Base-by-base conservation (phyloP, 2,113 vertebrate genomes). In the Corydoras sp. region DNA sequence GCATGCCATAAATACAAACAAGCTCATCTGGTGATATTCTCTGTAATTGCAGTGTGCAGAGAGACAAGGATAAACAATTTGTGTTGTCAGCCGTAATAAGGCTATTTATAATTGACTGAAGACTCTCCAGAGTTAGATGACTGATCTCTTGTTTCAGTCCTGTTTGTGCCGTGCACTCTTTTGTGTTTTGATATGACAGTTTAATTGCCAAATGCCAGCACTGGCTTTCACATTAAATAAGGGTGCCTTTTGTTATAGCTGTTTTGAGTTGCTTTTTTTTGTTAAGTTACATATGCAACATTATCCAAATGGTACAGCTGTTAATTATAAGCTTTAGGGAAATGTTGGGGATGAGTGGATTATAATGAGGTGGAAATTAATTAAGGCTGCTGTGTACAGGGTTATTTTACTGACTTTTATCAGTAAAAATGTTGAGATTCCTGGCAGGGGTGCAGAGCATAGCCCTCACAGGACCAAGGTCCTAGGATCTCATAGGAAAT, bases 1-100 rank as follows among this genome's bases (percentile, higher is more conserved):
- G 72, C 78, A 80, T 73, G 69, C 71, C 69, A 62, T 71, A 74
- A 78, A 80, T 77, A 80, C 72, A 80, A 76, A 79, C 77, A 75
- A 76, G 65, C 69, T 77, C 69, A 74, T 74, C 64, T 74, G 75
- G 70, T 77, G 65, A 77, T 76, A 80, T 71, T 72, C 72, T 35
- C 65, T 75, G 68, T 80, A 77, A 80, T 77, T 80, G 78, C 65
- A 74, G 72, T 74, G 75, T 77, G 75, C 69, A 74, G 69, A 74
- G 65, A 77, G 73, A 77, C 71, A 77, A 68, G 58, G 56, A 65
- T 75, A 74, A 72, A 71, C 78, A 72, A 80, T 80, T 75, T 77
- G 71, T 65, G 75, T 77, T 80, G 78, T 80, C 78, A 77, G n/a
- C 71, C 64, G 8, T 77, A 72, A 77, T 79, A 77, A 79, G 78